Base-by-base conservation (phyloP, 2,888 invertebrate species). In the Philopedon plagiatum region DNA sequence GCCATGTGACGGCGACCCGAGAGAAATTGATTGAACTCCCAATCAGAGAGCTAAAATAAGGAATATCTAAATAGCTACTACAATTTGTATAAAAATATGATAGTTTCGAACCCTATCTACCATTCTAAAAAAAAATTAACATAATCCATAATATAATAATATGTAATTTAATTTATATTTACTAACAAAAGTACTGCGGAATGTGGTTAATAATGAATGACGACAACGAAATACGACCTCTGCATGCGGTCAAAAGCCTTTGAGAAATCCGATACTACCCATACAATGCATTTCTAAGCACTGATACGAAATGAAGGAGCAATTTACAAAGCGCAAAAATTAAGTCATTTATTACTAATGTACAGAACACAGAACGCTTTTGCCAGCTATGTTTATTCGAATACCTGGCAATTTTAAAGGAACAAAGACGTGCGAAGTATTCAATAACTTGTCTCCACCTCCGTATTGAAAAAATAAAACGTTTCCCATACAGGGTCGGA, bases 391-490 rank as follows among this genome's bases (percentile, higher is more conserved):
- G 57, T 66, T 66, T 57, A 57, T 66, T 57, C 39, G 65, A 66
- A 66, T 44, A 61, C 29, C 26, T 15, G 41, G 46, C 58, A 66
- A 66, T 66, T 66, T 46, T 58, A 41, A 56, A 56, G 19, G n/a
- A 49, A 58, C 64, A 70, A 64, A 70, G 51, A 63, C 64, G 63
- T 64, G 64, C 70, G 64, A 64, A 69, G 62, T 62, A 69, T 67
- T 62, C 69, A 56, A 69, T 69, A 69, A 69, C 62, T 69, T 62
- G 69, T 69, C 69, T 61, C 69, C 69, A 49, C 41, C 54, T 56
- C 11, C 15, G 54, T 32, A 62, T 44, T 8, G 56, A 69, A 69
- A 69, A 62, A 69, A 68, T 61, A 21, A 66, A 46, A 21, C 37
- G 62, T 62, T 69, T 37, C 32, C 69, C 62, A 32, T n/a, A 8